Evolutionary conservation across 2,113 vertebrate genomes (phyloP).

Genomic region (Trematomus loennbergii): DNA sequence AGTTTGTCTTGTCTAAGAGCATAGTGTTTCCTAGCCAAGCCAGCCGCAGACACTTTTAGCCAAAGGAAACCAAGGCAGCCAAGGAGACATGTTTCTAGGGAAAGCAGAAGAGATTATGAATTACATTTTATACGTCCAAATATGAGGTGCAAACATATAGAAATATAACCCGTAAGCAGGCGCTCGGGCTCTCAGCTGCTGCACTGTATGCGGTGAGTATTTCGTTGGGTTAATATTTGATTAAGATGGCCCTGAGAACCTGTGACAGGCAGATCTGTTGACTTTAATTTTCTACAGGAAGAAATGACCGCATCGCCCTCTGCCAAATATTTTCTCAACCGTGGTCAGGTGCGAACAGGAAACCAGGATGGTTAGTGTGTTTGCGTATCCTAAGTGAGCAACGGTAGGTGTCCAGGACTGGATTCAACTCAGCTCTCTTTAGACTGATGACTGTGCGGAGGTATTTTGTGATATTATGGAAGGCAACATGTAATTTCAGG

Average conservation of each 20-base stretch:
- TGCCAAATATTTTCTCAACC: constrained; percentile 74
- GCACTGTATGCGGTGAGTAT: constrained; percentile 8
- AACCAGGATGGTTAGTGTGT: constrained; percentile 46
- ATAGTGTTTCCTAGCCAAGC: background rate
- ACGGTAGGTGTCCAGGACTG: constrained; percentile 17
- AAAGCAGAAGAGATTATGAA: constrained; percentile 8
- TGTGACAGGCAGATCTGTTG: constrained; percentile 63
- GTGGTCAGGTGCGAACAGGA: constrained; percentile 61
- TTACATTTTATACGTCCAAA: background rate
- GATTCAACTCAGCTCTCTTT: constrained; percentile 23
- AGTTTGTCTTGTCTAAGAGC: constrained; percentile 6
- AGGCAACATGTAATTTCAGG: constrained; percentile 20
- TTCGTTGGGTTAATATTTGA: constrained; percentile 51
- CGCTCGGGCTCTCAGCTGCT: constrained; percentile 1
- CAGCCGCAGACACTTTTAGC: background rate
- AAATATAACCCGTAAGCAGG: background rate
- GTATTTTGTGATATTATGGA: constrained; percentile 19
- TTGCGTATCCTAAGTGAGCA: constrained; percentile 21
- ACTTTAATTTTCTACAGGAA: constrained; percentile 72
- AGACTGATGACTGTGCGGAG: constrained; percentile 32
- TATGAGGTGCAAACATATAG: background rate
- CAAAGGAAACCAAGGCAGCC: background rate
- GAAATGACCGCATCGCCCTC: constrained; percentile 69
- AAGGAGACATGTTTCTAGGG: constrained; percentile 11
- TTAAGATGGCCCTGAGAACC: constrained; percentile 41